Base-by-base conservation (phyloP, 2,797 vertebrate species). In the Enteromius viviparus region DNA sequence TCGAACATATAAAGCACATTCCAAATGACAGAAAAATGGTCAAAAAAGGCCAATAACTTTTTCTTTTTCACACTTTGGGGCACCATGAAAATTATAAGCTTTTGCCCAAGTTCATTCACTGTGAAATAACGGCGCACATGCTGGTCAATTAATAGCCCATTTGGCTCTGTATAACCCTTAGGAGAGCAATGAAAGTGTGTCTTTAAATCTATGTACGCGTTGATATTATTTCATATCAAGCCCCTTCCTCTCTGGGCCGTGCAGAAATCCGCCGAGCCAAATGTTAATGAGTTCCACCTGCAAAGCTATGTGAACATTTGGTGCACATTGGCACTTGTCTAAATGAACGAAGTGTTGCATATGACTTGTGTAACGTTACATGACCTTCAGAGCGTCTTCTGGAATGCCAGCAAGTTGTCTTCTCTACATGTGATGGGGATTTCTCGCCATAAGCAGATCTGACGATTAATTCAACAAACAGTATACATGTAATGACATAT, bases 251-350 rank as follows among this genome's bases (percentile, higher is more conserved):
- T 84, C 88, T 91, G 93, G 92, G 69, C 80, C 64, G 32, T 81
- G 84, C 53, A 71, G 76, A 86, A 86, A 78, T 81, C 55, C 29
- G 21, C 91, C 90, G 92, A 92, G 91, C 91, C 90, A 89, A 89
- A 88, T 83, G 89, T 90, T 94, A 94, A 95, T 94, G 93, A 93
- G 93, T 94, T 92, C 93, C 94, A 95, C 95, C 94, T 95, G 94
- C 89, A 91, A 89, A 88, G 91, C 91, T 93, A 92, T 91, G 92
- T 87, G 90, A 93, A 93, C 87, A 92, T 93, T 91, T 92, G 91
- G 91, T 90, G 90, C 93, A 92, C 94, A 92, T 87, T 90, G 93
- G 90, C 91, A 94, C 87, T 88, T 91, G 87, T 87, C 83, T 87
- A 85, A 82, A 62, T 85, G 78, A 85, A 85, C 68, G 11, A 94